Evolutionary conservation across 1,140 invertebrate genomes (phyloP).

Genomic region (Drosophila pachea): DNA sequence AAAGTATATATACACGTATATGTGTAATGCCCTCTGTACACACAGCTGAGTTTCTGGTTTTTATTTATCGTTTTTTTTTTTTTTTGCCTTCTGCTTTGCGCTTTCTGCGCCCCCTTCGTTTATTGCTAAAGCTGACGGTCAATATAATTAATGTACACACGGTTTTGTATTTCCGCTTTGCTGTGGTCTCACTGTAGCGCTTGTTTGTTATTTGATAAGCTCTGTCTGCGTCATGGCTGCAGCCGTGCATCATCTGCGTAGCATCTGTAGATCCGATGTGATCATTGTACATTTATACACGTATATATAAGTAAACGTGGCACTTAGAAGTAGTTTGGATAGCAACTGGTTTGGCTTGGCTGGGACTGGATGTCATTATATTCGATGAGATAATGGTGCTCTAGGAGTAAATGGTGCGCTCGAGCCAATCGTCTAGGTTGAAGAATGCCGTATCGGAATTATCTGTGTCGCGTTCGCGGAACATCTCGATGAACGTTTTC

Average conservation of each 20-base stretch:
- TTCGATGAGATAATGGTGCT: background rate
- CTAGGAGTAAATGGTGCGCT: conserved; percentile 87
- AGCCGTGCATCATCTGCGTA: conserved; percentile 10
- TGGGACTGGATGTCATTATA: conserved; percentile 1
- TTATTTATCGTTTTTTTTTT: conserved; percentile 1
- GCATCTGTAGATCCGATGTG: background rate
- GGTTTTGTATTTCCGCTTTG: conserved; percentile 52
- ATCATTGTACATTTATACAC: background rate
- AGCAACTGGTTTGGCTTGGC: conserved; percentile 28
- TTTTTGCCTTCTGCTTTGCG: conserved; percentile 13
- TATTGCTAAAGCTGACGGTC: conserved; percentile 54
- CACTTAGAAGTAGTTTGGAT: conserved; percentile 66
- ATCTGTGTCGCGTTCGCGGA: conserved; percentile 86
- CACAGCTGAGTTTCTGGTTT: conserved; percentile 47
- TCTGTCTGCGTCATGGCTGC: conserved; percentile 30
- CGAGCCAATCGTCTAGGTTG: conserved; percentile 91
- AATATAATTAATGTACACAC: conserved; percentile 50
- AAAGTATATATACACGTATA: conserved; percentile 4
- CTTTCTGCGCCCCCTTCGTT: conserved; percentile 16
- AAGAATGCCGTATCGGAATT: conserved; percentile 87
- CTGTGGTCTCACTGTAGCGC: conserved; percentile 7
- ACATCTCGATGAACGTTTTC: conserved; percentile 95
- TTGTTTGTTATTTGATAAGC: conserved; percentile 42
- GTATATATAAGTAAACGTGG: conserved; percentile 61
- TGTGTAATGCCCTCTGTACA: conserved; percentile 23